Percentiles rank a stretch among this genome's conserved stretches.
These are phyloP conservation scores for Catostylus mosaicus DNA, from an alignment of 30 jellyfish, hydroid and myxozoan genomes.

Conservation along the genomic window DNA sequence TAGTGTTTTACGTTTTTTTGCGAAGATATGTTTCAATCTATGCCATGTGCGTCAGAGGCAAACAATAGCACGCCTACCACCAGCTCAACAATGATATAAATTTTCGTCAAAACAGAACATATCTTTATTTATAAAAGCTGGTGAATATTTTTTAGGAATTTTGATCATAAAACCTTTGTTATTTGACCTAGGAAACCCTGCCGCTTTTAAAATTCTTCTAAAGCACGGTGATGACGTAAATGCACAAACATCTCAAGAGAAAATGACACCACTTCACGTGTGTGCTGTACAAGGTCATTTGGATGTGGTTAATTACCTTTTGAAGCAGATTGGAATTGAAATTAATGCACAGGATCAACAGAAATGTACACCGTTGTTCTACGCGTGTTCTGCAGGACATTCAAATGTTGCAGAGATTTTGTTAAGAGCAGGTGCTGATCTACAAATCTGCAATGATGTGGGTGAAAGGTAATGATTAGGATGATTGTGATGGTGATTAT, in stretches of 20 bases:
- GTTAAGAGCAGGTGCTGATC: conserved; percentile 55
- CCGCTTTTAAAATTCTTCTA: conserved; percentile 39
- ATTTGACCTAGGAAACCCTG: conserved; percentile 53
- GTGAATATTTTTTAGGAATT: too few species aligned
- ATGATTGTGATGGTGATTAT: too few species aligned
- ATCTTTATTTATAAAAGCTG: too few species aligned
- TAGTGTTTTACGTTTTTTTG: too few species aligned
- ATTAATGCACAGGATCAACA: conserved; percentile 33
- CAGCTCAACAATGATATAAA: too few species aligned
- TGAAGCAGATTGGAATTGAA: conserved; percentile 12
- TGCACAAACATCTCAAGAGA: conserved; percentile 36
- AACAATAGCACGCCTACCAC: too few species aligned
- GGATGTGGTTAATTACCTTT: conserved; percentile 53
- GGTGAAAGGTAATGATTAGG: conserved; percentile 50
- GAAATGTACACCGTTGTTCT: conserved; percentile 63
- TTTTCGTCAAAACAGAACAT: too few species aligned
- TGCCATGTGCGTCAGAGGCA: too few species aligned
- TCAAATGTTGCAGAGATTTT: conserved; percentile 33
- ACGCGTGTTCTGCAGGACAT: conserved; percentile 73
- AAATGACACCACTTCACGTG: conserved; percentile 71
- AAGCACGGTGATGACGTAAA: conserved; percentile 45
- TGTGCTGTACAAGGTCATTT: conserved; percentile 64
- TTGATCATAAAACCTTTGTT: too few species aligned
- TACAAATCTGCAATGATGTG: conserved; percentile 11
- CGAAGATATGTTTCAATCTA: too few species aligned